Evolutionary conservation across 2,888 invertebrate genomes (phyloP).

Genomic region (Antheraea assamensis): DNA sequence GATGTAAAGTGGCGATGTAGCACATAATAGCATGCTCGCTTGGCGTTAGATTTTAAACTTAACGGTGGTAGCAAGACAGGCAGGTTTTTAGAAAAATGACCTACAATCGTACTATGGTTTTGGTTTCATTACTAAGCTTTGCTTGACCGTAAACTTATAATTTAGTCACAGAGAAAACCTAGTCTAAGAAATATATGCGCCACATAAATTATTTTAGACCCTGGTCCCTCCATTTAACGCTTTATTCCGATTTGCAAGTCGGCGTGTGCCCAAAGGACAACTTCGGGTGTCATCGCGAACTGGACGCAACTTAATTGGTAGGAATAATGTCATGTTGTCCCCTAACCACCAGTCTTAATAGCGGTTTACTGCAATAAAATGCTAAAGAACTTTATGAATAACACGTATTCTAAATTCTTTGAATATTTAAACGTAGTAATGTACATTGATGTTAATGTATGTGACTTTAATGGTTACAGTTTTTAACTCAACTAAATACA

Average conservation of each 20-base stretch:
- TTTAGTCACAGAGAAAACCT: too few relatives aligned
- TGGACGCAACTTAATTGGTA: slow-evolving; percentile 56
- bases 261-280: slow-evolving; percentile 61
- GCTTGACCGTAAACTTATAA: too few relatives aligned
- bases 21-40: too few relatives aligned
- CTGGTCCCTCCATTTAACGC: slow-evolving; percentile 32
- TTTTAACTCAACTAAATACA: neutral
- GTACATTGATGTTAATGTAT: slow-evolving; percentile 2
- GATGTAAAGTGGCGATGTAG: too few relatives aligned
- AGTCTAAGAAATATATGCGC: too few relatives aligned
- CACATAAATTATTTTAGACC: neutral
- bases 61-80: too few relatives aligned
- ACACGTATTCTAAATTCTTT: slow-evolving; percentile 32
- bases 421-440: slow-evolving; percentile 26
- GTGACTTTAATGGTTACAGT: neutral
- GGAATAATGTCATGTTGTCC: slow-evolving; percentile 54
- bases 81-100: too few relatives aligned
- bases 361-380: slow-evolving; percentile 54
- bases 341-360: slow-evolving; percentile 52
- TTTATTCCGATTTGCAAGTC: slow-evolving; percentile 47
- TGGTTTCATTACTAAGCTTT: too few relatives aligned
- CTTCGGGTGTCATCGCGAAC: slow-evolving; percentile 53
- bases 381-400: slow-evolving; percentile 42
- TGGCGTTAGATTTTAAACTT: too few relatives aligned
- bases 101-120: too few relatives aligned